Base-by-base conservation (phyloP, 2,113 vertebrate species). In the Bubo scandiacus region DNA sequence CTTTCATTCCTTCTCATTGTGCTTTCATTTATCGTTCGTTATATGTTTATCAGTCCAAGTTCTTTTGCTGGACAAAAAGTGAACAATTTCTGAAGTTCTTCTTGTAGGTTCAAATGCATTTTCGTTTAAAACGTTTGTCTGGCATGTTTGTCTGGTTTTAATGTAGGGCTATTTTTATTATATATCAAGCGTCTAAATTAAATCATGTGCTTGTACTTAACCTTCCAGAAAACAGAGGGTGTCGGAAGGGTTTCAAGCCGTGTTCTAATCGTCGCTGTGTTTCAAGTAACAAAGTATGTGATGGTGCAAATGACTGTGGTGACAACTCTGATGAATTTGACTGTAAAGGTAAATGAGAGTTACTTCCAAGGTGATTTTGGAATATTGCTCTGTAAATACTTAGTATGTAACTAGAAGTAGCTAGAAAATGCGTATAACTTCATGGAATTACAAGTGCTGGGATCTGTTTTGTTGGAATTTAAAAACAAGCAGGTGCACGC, bases 251-350 rank as follows among this genome's bases (percentile, higher is more conserved):
- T 43, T 99, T 99, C 90, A 98, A 98, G 71, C 97, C 98, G 1
- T 99, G 99, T 94, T 98, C 98, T 95, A 99, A 99, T 94, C 99
- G 97, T 6, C 99, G 99, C 27, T 99, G 99, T 38, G 90, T 99
- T 90, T 97, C 98, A 68, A 99, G 98, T 59, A 94, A 97, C 78
- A 99, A 98, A 92, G 98, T 99, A 70, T 99, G 99, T 73, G 98
- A 99, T 70, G 99, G 99, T n/a, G 94, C 97, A 62, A 98, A 99
- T 55, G 99, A 99, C 96, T 99, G 99, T 75, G 99, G 99, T 67
- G 99, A 99, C 96, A 98, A 98, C 96, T 99, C 99, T 6, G 99
- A 99, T 97, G 99, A 99, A 97, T 93, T 98, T 18, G 98, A 99
- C 94, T 99, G 99, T 94, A 98, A 98, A 98, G 99, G 99, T 99